Evolutionary conservation across 2,888 invertebrate genomes (phyloP), one percentile per base, ranked within the genome.

Genomic region (Coenonympha glycerion): DNA sequence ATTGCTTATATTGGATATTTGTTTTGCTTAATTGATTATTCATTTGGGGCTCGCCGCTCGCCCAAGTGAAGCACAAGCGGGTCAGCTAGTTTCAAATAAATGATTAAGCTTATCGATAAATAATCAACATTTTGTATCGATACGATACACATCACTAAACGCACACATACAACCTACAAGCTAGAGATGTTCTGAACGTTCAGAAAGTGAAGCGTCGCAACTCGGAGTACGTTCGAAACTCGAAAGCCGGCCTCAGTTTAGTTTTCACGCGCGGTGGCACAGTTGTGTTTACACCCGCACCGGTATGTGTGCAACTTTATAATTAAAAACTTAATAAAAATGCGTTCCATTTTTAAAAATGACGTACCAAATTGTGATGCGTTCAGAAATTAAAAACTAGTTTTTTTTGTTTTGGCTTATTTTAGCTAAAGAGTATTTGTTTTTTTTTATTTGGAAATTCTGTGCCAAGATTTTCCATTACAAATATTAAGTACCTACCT

Each of bases 131-230:
- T n/a, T n/a, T n/a, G n/a, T 39, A 52, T 58, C 58, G 60, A 60
- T 41, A 54, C 15, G 22, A 22, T 9, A 53, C 45, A 44, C 58
- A 49, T 51, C 56, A 55, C 56, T 58, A 56, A 44, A 49, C 50
- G 13, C 52, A 49, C 57, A 57, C 59, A 44, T 42, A 49, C 58
- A 51, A 45, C 34, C 40, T 45, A 47, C 50, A 26, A 47, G 50
- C 58, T 54, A 52, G 54, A 59, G 61, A 62, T 60, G 60, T 51
- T 51, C 51, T 39, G 49, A 47, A 49, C 47, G 66, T 68, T 72
- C 71, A 68, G 61, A 74, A 73, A 72, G 68, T 71, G 62, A 73
- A 63, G 70, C 74, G 68, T 68, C 58, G 73, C 73, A 75, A 76
- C n/a, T n/a, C n/a, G n/a, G n/a, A n/a, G 77, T 73, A 73, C 72